Percentiles rank a stretch among this genome's conserved stretches.
Evolutionary conservation across 30 jellyfish, hydroid and myxozoan species (phyloP).

Genomic region (Pelagia noctiluca): DNA sequence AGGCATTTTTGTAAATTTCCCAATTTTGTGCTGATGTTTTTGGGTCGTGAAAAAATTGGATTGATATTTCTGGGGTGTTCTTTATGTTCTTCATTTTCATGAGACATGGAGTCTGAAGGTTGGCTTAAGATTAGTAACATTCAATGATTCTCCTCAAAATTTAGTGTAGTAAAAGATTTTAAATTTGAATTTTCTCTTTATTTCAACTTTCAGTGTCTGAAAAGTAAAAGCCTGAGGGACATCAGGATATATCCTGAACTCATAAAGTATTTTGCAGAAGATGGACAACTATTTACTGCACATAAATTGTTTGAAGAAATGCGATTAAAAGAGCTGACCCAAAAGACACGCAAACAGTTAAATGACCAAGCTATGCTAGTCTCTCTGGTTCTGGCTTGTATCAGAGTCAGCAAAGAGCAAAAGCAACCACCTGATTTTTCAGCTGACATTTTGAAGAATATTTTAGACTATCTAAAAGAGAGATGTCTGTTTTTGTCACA

Average conservation of each 20-base stretch:
- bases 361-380: conserved; percentile 57
- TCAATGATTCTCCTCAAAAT: too few species aligned
- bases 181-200: background rate
- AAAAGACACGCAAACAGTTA: conserved; percentile 45
- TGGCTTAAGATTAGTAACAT: too few species aligned
- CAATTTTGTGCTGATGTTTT: background rate
- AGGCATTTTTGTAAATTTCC: background rate
- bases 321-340: conserved; percentile 48
- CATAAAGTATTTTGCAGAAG: conserved; percentile 3
- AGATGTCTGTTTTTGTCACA: conserved; percentile 23
- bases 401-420: background rate
- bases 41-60: background rate
- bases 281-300: conserved; percentile 34
- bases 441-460: background rate
- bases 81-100: background rate
- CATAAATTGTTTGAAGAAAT: conserved; percentile 51
- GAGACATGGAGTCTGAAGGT: too few species aligned
- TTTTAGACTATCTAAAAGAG: conserved; percentile 13
- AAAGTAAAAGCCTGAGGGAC: conserved; percentile 34
- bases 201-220: conserved; percentile 39
- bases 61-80: too few species aligned
- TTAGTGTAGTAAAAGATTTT: too few species aligned
- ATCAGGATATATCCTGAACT: conserved; percentile 53
- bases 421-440: background rate
- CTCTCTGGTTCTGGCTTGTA: background rate